Evolutionary conservation across 2,113 vertebrate genomes (phyloP).

Genomic region (Cottus gobio): DNA sequence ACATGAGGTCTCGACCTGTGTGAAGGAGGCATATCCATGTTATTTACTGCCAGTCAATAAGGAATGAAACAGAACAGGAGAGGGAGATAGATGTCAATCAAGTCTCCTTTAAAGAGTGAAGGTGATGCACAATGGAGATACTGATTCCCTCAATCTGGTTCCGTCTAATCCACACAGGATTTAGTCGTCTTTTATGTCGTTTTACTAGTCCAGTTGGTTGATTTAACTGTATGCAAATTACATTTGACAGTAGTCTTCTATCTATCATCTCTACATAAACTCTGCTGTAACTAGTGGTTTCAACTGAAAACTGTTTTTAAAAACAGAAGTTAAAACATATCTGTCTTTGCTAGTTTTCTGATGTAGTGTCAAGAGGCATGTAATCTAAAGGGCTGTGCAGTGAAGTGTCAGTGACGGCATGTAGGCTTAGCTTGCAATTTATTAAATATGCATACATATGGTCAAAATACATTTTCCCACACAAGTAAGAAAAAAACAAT

Average conservation of each 20-base stretch:
- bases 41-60: too few species aligned
- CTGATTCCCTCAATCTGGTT: neutral
- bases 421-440: neutral
- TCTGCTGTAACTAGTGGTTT: neutral
- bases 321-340: neutral
- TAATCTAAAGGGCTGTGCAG: neutral
- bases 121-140: neutral
- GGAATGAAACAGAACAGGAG: too few species aligned
- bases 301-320: neutral
- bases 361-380: neutral
- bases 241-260: neutral
- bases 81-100: too few species aligned
- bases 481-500: neutral
- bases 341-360: neutral
- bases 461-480: neutral
- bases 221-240: neutral
- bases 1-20: too few species aligned
- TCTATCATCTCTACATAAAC: neutral
- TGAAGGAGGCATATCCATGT: too few species aligned
- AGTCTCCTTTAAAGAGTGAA: too few species aligned
- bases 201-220: constrained; percentile 2
- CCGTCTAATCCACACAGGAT: neutral
- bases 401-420: neutral
- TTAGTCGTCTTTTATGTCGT: neutral
- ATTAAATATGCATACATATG: neutral